These are phyloP conservation scores for Tetanocera ferruginea DNA, from an alignment of 2,888 invertebrate genomes.

Conservation along the genomic window DNA sequence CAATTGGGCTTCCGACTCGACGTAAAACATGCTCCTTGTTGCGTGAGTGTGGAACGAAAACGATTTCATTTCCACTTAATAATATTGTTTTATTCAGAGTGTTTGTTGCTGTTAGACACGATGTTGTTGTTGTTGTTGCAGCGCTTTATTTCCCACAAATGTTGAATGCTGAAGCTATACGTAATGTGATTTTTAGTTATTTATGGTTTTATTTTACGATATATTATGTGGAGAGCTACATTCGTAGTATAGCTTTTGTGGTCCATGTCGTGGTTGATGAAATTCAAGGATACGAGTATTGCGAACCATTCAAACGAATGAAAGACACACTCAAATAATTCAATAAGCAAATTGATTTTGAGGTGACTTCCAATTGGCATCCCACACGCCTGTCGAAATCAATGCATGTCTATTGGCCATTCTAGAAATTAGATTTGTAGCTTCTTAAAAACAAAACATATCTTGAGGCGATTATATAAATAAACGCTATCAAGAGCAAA, in stretches of 20 bases:
- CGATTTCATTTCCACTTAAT: conserved; percentile 26
- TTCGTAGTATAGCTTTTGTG: neutral
- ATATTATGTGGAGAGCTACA: neutral
- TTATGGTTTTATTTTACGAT: conserved; percentile 2
- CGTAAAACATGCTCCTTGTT: conserved; percentile 16
- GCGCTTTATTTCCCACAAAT: conserved; percentile 2
- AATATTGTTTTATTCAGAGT: conserved; percentile 17
- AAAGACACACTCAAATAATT: too few relatives aligned
- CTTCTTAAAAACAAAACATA: too few relatives aligned
- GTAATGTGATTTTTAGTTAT: conserved; percentile 4
- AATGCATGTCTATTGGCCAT: too few relatives aligned
- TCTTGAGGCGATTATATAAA: too few relatives aligned
- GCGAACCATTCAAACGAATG: too few relatives aligned
- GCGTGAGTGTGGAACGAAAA: conserved; percentile 21
- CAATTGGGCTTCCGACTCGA: conserved; percentile 16
- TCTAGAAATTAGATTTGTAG: too few relatives aligned
- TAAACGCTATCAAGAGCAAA: too few relatives aligned
- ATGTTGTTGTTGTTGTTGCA: neutral
- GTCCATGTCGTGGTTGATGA: too few relatives aligned
- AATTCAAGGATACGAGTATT: too few relatives aligned
- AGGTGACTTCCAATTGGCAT: too few relatives aligned
- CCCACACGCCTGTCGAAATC: too few relatives aligned
- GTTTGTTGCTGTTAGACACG: conserved; percentile 1
- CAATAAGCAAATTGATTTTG: too few relatives aligned
- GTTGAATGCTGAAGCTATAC: neutral